Evolutionary conservation across 1,140 invertebrate genomes (phyloP).

Genomic region (Drosophila tsacasi): DNA sequence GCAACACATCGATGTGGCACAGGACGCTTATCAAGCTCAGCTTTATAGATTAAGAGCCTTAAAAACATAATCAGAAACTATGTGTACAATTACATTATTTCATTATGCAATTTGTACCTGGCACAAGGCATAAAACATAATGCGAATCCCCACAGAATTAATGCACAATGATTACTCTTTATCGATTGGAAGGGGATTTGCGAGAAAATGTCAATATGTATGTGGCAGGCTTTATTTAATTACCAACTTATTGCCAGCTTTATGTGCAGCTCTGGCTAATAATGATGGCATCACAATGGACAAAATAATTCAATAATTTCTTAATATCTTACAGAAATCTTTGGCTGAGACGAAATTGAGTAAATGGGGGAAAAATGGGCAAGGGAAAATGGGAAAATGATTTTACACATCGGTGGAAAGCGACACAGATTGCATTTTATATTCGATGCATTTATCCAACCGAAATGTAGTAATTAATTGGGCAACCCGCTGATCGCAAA

Average conservation of each 20-base stretch:
- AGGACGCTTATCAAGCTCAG: background rate
- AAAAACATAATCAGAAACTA: background rate
- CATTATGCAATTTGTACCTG: conserved; percentile 10
- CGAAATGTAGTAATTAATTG: conserved; percentile 40
- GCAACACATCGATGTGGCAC: background rate
- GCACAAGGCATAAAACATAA: background rate
- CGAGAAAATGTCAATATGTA: conserved; percentile 2
- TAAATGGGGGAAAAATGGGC: background rate
- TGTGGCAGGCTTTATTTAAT: conserved; percentile 1
- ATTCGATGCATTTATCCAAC: conserved; percentile 24
- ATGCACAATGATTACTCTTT: conserved; percentile 2
- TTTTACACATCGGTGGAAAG: conserved; percentile 18
- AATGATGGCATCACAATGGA: background rate
- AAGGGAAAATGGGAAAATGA: conserved; percentile 5
- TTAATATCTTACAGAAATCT: background rate
- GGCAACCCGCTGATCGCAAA: conserved; percentile 32
- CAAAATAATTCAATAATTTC: conserved; percentile 9
- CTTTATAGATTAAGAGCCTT: background rate
- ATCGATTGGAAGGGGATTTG: conserved; percentile 12
- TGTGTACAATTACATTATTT: background rate
- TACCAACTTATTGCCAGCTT: conserved; percentile 9
- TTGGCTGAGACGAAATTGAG: background rate
- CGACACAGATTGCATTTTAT: conserved; percentile 2
- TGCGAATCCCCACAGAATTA: background rate
- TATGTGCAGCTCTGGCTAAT: background rate